phyloP scores from a whole-genome alignment of 2,888 invertebrate genomes.

The Rhaphigaster nebulosa region DNA sequence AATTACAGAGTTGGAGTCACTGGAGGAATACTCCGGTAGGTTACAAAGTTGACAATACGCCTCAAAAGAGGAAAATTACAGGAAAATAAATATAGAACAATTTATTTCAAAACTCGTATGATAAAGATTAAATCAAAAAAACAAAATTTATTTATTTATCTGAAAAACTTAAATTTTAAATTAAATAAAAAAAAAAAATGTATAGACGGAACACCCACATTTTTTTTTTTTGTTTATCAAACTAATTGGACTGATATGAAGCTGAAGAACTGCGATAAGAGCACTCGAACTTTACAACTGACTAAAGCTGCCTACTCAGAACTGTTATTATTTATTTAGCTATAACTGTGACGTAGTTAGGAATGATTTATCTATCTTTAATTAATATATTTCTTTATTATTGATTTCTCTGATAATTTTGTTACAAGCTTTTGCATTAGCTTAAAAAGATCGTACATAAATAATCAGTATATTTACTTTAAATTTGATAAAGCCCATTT shows the following conservation, averaged over 20 bases:
- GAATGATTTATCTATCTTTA: not conserved
- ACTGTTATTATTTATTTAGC: not conserved
- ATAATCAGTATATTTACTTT: not conserved
- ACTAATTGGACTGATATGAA: not conserved
- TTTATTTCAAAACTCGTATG: too few relatives aligned
- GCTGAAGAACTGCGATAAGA: not conserved
- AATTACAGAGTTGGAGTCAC: too few relatives aligned
- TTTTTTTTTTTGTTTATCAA: not conserved
- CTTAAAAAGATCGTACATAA: not conserved
- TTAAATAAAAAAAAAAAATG: not conserved
- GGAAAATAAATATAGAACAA: too few relatives aligned
- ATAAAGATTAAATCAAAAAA: too few relatives aligned
- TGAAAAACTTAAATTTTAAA: not conserved
- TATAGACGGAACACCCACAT: not conserved
- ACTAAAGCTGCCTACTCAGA: not conserved
- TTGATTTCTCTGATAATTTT: not conserved
- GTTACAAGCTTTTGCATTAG: not conserved
- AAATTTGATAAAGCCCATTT: not conserved
- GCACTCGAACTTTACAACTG: conserved; percentile 20
- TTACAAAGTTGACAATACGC: too few relatives aligned
- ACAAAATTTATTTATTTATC: too few relatives aligned
- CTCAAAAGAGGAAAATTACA: too few relatives aligned
- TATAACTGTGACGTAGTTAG: not conserved
- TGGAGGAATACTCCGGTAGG: too few relatives aligned
- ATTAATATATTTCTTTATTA: not conserved